Base-by-base conservation (phyloP, 1,140 invertebrate genomes). In the Diachasmimorpha longicaudata region DNA sequence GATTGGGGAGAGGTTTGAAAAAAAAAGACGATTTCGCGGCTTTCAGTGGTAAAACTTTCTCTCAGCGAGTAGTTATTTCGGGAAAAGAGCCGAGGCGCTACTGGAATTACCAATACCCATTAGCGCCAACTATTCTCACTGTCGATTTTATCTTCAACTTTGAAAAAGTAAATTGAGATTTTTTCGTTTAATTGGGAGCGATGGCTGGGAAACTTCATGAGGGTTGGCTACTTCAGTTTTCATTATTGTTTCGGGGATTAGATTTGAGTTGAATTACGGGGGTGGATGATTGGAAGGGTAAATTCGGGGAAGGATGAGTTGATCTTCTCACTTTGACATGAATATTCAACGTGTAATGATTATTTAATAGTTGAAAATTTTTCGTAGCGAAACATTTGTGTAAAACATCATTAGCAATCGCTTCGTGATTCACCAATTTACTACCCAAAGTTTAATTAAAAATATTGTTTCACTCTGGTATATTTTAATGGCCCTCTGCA, bases 41-140 rank as follows among this genome's bases (percentile, higher is more conserved):
- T 63, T 31, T 63, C 58, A 63, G 58, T 19, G 58, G 58, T 25
- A 63, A 63, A 63, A 70, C 69, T 70, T 31, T 44, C 44, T 48
- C 58, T 48, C 14, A 11, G 39, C 46, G 44, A 42, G 39, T 21
- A 67, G 70, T 72, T 31, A 76, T 67, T 67, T 46, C 21, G 39
- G 23, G n/a, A 42, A 72, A 67, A 76, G 70, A 76, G 37, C 55
- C 58, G 6, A 16, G 25, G 63, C n/a, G 25, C 23, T n/a, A 66
- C 1, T 66, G 52, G 69, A 71, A 76, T 76, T 71, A 71, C 74
- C 52, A 71, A 76, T 76, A 76, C 36, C 74, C 74, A 76, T 76
- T 76, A 76, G 74, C 37, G 31, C 16, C 14, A 21, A 39, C 48
- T 52, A 37, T 13, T 48, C 37, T 16, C 23, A 37, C 23, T 21